These are phyloP conservation scores for Puntigrus tetrazona DNA, from an alignment of 2,113 vertebrate genomes.

Conservation along the genomic window DNA sequence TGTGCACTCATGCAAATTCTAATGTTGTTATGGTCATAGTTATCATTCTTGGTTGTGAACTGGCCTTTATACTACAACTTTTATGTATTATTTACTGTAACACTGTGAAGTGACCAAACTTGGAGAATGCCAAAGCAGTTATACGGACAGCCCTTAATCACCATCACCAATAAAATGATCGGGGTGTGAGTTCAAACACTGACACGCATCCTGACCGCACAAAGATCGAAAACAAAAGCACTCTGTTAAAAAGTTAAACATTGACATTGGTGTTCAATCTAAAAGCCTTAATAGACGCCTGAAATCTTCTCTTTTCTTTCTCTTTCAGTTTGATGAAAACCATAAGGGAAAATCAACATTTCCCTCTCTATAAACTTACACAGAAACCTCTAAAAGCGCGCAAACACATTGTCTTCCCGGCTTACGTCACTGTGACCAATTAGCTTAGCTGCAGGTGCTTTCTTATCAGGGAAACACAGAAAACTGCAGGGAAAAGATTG, in stretches of 20 bases:
- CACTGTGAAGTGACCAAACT: background rate
- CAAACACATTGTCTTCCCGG: slow-evolving; percentile 6
- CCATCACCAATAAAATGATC: background rate
- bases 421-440: slow-evolving; percentile 31
- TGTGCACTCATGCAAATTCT: background rate
- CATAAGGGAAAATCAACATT: background rate
- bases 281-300: background rate
- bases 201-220: background rate
- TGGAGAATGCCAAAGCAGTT: background rate
- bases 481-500: background rate
- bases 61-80: background rate
- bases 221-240: slow-evolving; percentile 12
- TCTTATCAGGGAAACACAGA: slow-evolving; percentile 15
- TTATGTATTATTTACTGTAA: no score
- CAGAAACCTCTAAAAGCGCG: background rate
- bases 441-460: slow-evolving; percentile 53
- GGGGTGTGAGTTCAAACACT: background rate
- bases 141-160: background rate
- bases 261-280: background rate
- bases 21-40: background rate
- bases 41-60: no score
- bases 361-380: background rate
- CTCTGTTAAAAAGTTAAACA: slow-evolving; percentile 1
- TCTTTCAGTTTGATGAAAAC: background rate
- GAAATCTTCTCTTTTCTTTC: background rate